Conservation (phyloP, 2,888 invertebrate genomes). For the Lasiommata megera region DNA sequence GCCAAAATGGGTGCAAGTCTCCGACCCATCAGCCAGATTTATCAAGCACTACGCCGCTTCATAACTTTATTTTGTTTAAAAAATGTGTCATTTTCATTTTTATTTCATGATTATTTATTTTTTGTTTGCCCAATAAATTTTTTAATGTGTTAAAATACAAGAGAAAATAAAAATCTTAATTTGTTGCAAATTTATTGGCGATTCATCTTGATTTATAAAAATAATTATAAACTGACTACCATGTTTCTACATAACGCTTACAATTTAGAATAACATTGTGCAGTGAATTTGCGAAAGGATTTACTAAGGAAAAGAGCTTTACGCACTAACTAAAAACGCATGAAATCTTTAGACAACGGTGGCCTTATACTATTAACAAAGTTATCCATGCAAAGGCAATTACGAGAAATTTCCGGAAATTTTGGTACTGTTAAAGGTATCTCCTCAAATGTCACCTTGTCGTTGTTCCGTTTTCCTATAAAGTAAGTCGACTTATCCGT, state of each 20-base stretch:
- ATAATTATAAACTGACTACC: not conserved
- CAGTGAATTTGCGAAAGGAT: not conserved
- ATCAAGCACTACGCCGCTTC: constrained; percentile 86
- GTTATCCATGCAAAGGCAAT: constrained; percentile 49
- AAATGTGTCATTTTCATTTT: not conserved
- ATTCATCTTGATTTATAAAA: not conserved
- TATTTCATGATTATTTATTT: not conserved
- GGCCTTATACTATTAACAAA: constrained; percentile 60
- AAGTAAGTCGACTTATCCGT: constrained; percentile 6
- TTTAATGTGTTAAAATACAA: too few relatives aligned
- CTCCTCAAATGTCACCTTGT: constrained; percentile 40
- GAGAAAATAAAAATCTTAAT: not conserved
- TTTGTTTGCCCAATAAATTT: not conserved
- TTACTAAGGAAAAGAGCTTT: not conserved
- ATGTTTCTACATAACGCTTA: too few relatives aligned
- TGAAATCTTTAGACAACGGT: constrained; percentile 31
- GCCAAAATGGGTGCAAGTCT: constrained; percentile 87
- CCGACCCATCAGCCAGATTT: constrained; percentile 88
- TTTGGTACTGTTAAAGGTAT: constrained; percentile 8
- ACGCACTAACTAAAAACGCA: not conserved
- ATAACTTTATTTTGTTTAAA: constrained; percentile 35
- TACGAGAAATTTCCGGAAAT: not conserved
- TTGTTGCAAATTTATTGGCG: not conserved
- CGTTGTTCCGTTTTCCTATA: constrained; percentile 28
- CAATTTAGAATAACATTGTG: not conserved